A percentile compares a stretch with the other conserved stretches of the same genome.
Conservation (phyloP, 1,140 invertebrate genomes). For the Nephila pilipes region DNA sequence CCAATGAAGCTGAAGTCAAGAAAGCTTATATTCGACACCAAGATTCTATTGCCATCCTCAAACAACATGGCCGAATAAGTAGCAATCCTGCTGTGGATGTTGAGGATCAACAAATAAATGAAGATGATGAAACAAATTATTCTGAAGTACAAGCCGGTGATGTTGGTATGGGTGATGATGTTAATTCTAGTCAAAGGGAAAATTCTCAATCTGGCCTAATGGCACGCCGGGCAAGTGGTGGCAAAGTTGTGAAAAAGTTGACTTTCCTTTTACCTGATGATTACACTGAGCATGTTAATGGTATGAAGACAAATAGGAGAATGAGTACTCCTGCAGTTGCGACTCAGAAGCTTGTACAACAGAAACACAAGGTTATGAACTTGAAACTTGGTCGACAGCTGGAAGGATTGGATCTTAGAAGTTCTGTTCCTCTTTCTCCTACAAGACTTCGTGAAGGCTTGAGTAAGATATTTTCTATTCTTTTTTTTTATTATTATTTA, state of each 20-base stretch:
- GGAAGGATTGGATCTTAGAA: slow-evolving; percentile 78
- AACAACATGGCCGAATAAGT: slow-evolving; percentile 36
- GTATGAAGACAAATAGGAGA: slow-evolving; percentile 61
- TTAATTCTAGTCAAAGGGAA: slow-evolving; percentile 50
- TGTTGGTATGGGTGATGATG: background rate
- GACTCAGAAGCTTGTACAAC: slow-evolving; percentile 25
- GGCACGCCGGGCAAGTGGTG: slow-evolving; percentile 34
- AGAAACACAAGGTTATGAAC: slow-evolving; percentile 60
- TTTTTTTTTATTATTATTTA: background rate
- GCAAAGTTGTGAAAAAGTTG: slow-evolving; percentile 67
- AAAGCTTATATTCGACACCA: slow-evolving; percentile 60
- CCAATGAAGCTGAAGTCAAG: slow-evolving; percentile 8
- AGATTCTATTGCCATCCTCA: slow-evolving; percentile 62
- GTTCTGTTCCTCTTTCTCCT: slow-evolving; percentile 78
- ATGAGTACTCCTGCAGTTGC: slow-evolving; percentile 78
- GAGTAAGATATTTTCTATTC: slow-evolving; percentile 60
- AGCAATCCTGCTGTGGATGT: background rate
- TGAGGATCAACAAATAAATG: background rate
- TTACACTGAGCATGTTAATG: slow-evolving; percentile 4
- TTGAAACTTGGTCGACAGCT: slow-evolving; percentile 78
- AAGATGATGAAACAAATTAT: slow-evolving; percentile 22
- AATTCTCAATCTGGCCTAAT: background rate
- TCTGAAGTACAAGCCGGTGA: background rate
- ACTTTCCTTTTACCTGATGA: slow-evolving; percentile 75
- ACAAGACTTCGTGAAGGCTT: slow-evolving; percentile 77